These are phyloP conservation scores for Drosophila subpulchrella DNA, from an alignment of 1,140 invertebrate species.

Conservation along the genomic window DNA sequence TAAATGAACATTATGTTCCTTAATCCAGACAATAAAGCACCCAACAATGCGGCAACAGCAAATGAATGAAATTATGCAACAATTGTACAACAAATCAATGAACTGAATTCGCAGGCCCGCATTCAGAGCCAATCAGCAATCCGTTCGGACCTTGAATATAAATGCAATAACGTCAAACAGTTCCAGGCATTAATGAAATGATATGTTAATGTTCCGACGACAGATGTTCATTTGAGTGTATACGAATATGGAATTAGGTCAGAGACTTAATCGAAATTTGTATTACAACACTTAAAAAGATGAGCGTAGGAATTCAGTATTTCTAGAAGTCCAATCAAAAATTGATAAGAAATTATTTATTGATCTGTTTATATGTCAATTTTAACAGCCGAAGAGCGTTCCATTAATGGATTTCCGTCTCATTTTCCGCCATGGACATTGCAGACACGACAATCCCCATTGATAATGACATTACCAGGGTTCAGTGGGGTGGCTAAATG, in stretches of 20 bases:
- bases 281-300: constrained; percentile 16
- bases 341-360: constrained; percentile 21
- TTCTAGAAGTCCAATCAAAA: constrained; percentile 8
- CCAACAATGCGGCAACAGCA: constrained; percentile 37
- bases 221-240: constrained; percentile 11
- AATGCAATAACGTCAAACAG: constrained; percentile 4
- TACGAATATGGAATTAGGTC: constrained; percentile 26
- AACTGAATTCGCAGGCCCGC: constrained; percentile 9
- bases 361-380: constrained; percentile 16
- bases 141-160: constrained; percentile 19
- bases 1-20: constrained; percentile 66
- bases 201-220: constrained; percentile 35
- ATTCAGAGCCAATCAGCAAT: neutral
- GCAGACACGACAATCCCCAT: constrained; percentile 61
- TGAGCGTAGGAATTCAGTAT: constrained; percentile 42
- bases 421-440: constrained; percentile 65
- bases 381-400: neutral
- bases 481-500: constrained; percentile 55
- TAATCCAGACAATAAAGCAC: constrained; percentile 67
- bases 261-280: constrained; percentile 40
- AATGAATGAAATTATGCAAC: constrained; percentile 48
- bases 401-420: neutral
- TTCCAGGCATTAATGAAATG: constrained; percentile 26
- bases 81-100: constrained; percentile 53
- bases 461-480: constrained; percentile 69